Evolutionary conservation across 1,140 invertebrate species (phyloP).

Genomic region (Halotydeus destructor): DNA sequence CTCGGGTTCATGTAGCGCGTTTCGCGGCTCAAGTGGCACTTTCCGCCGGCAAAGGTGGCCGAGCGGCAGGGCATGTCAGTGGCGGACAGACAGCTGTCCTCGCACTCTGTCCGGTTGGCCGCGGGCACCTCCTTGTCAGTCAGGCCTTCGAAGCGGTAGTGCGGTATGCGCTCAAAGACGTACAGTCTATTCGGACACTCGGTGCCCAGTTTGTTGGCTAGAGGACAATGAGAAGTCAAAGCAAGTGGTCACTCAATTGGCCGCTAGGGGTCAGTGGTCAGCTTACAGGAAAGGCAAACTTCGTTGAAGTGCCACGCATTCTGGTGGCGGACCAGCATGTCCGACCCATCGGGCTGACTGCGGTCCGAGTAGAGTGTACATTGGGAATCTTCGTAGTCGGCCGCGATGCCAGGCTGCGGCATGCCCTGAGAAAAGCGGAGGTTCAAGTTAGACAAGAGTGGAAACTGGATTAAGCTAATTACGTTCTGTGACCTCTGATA

Average conservation of each 20-base stretch:
- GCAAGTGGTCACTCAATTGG: neutral
- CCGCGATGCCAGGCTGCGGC: constrained; percentile 26
- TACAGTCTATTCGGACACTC: constrained; percentile 67
- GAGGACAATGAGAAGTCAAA: constrained; percentile 21
- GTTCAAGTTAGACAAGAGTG: no score
- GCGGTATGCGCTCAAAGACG: constrained; percentile 60
- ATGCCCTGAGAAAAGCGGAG: no score
- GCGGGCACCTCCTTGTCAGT: constrained; percentile 32
- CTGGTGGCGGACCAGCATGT: constrained; percentile 58
- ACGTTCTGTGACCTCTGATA: neutral
- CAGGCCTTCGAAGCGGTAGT: constrained; percentile 24
- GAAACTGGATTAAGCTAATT: neutral
- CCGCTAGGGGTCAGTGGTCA: neutral
- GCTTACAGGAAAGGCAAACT: constrained; percentile 58
- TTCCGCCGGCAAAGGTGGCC: constrained; percentile 48
- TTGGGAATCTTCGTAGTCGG: constrained; percentile 70
- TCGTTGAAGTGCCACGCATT: constrained; percentile 67
- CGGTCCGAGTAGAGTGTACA: constrained; percentile 66
- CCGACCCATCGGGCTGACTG: constrained; percentile 58
- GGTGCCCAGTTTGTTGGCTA: constrained; percentile 56
- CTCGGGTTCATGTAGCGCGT: constrained; percentile 55
- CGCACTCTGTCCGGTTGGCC: constrained; percentile 61
- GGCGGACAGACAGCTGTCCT: constrained; percentile 69
- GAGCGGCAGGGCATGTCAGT: constrained; percentile 57
- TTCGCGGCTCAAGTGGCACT: constrained; percentile 53